phyloP scores from a whole-genome alignment of 1,140 invertebrate genomes.

The Lordiphosa clarofinis region DNA sequence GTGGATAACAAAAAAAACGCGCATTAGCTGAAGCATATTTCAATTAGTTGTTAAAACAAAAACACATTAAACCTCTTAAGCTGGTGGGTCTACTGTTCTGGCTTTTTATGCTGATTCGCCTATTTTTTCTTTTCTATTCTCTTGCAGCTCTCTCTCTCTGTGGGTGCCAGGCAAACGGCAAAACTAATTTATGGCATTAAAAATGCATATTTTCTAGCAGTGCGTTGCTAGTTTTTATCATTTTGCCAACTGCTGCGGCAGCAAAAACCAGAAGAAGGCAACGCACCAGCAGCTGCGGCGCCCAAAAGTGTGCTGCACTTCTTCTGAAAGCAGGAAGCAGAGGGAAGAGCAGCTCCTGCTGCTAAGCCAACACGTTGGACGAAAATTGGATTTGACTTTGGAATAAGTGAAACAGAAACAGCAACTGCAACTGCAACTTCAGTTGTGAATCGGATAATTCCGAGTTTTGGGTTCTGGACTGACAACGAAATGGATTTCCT shows the following conservation, averaged over 20 bases:
- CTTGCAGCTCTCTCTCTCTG: slow-evolving; percentile 36
- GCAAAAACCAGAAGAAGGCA: not conserved
- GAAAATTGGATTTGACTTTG: slow-evolving; percentile 64
- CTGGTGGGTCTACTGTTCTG: too few species aligned
- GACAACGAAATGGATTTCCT: slow-evolving; percentile 73
- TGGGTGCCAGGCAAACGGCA: slow-evolving; percentile 55
- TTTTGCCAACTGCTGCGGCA: slow-evolving; percentile 46
- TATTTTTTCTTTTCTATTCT: slow-evolving; percentile 1
- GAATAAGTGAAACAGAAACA: slow-evolving; percentile 35
- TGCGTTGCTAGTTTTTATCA: slow-evolving; percentile 68
- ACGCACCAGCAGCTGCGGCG: not conserved
- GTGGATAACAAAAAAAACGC: too few species aligned
- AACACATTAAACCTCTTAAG: too few species aligned
- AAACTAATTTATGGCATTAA: slow-evolving; percentile 78
- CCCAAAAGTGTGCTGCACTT: slow-evolving; percentile 10
- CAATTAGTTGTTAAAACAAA: too few species aligned
- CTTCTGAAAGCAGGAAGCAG: slow-evolving; percentile 9
- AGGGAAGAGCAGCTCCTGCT: slow-evolving; percentile 36
- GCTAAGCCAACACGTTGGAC: slow-evolving; percentile 35
- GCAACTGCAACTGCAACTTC: slow-evolving; percentile 18
- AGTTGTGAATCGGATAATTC: slow-evolving; percentile 41
- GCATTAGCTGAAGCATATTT: too few species aligned
- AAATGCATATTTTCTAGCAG: slow-evolving; percentile 77
- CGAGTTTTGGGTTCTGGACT: slow-evolving; percentile 48
- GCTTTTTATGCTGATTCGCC: slow-evolving; percentile 4